Evolutionary conservation across 2,113 vertebrate species (phyloP).

Genomic region (Pogonocichla stellata): DNA sequence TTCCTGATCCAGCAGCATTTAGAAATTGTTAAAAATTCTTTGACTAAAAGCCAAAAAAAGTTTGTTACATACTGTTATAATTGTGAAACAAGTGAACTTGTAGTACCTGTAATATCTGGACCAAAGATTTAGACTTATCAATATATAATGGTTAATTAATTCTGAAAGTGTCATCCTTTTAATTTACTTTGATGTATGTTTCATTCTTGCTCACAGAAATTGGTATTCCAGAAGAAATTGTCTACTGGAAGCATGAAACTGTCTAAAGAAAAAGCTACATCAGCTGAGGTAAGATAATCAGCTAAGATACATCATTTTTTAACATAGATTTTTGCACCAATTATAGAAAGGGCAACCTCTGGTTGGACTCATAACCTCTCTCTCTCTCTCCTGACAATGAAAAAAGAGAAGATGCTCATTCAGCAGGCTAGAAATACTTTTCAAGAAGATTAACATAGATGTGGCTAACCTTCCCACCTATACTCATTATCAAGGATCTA

Average conservation of each 20-base stretch:
- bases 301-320: not conserved
- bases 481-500: not conserved
- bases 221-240: not conserved
- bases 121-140: not conserved
- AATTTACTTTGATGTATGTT: not conserved
- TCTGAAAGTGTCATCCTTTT: not conserved
- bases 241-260: not conserved
- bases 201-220: not conserved
- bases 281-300: not conserved
- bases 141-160: not conserved
- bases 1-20: not conserved
- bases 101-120: not conserved
- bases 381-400: not conserved
- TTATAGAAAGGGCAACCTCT: not conserved
- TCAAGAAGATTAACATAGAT: not conserved
- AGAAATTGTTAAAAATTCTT: not conserved
- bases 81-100: not conserved
- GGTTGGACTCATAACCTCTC: not conserved
- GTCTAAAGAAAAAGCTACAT: not conserved
- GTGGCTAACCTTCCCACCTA: not conserved
- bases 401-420: not conserved
- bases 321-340: not conserved
- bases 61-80: not conserved
- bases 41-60: not conserved
- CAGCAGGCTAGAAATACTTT: not conserved